Evolutionary conservation across 2,888 invertebrate genomes (phyloP).

Genomic region (Cyaniris semiargus): DNA sequence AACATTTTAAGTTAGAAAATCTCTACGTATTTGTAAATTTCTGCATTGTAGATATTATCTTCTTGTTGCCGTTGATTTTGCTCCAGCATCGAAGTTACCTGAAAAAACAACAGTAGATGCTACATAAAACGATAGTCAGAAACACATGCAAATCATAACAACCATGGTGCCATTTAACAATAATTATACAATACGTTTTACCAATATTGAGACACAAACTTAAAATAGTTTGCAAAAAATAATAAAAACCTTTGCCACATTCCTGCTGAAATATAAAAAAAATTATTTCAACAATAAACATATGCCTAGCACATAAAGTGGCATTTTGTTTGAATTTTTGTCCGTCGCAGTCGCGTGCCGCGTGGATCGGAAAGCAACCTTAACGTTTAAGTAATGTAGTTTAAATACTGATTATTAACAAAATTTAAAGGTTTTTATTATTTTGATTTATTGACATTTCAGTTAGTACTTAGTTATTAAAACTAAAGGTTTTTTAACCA

Average conservation of each 20-base stretch:
- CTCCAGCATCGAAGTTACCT: not conserved
- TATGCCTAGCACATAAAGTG: too few relatives aligned
- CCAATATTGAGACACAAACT: not conserved
- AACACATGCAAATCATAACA: slow-evolving; percentile 7
- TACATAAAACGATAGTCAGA: slow-evolving; percentile 14
- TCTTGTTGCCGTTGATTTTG: not conserved
- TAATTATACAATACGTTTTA: not conserved
- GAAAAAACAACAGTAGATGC: slow-evolving; percentile 21
- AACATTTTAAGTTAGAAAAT: too few relatives aligned
- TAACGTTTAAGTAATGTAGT: too few relatives aligned
- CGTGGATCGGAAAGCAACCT: too few relatives aligned
- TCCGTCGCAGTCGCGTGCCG: too few relatives aligned
- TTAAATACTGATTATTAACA: too few relatives aligned
- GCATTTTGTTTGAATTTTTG: too few relatives aligned
- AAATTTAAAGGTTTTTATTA: not conserved
- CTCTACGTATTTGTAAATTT: not conserved
- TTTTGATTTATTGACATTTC: not conserved
- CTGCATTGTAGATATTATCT: not conserved
- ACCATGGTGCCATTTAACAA: slow-evolving; percentile 31
- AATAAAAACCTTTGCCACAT: not conserved
- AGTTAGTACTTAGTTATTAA: not conserved
- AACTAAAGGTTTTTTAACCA: too few relatives aligned
- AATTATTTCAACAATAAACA: too few relatives aligned
- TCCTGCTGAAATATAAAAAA: not conserved
- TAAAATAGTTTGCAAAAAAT: not conserved